phyloP scores from a whole-genome alignment of 2,113 vertebrate species.

The Odocoileus hemionus region DNA sequence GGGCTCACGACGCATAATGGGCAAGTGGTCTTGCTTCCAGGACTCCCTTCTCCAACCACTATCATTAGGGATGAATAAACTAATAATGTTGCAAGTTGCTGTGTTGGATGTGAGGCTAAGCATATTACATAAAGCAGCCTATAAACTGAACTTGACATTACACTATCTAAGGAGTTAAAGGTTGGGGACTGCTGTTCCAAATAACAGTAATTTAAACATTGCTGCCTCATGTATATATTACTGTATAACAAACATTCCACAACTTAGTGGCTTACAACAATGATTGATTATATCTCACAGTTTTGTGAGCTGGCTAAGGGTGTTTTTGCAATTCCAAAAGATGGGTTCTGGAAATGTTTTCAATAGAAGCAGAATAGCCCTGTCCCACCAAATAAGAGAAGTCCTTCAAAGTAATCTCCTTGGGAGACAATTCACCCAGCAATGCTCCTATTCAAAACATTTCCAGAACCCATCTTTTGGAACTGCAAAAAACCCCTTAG shows the following conservation, averaged over 20 bases:
- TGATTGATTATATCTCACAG: not conserved
- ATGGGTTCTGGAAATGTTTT: not conserved
- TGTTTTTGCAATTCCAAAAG: not conserved
- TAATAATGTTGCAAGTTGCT: not conserved
- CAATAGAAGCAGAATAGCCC: not conserved
- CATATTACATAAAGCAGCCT: not conserved
- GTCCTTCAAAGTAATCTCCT: not conserved
- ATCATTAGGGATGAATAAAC: not conserved
- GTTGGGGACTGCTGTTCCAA: not conserved
- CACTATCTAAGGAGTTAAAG: not conserved
- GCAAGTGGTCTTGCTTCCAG: not conserved
- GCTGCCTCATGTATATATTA: not conserved
- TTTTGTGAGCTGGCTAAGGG: not conserved
- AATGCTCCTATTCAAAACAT: not conserved
- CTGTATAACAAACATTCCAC: not conserved
- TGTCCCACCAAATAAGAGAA: not conserved
- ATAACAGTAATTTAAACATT: slow-evolving; percentile 17
- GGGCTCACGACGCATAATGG: not conserved
- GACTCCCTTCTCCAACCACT: not conserved
- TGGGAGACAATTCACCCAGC: not conserved
- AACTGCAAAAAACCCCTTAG: not conserved
- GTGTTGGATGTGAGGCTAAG: not conserved
- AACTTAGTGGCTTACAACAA: not conserved
- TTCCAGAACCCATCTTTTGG: not conserved
- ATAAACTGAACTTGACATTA: not conserved